phyloP scores from a whole-genome alignment of 2,797 vertebrate species.

The Vespertilio murinus region DNA sequence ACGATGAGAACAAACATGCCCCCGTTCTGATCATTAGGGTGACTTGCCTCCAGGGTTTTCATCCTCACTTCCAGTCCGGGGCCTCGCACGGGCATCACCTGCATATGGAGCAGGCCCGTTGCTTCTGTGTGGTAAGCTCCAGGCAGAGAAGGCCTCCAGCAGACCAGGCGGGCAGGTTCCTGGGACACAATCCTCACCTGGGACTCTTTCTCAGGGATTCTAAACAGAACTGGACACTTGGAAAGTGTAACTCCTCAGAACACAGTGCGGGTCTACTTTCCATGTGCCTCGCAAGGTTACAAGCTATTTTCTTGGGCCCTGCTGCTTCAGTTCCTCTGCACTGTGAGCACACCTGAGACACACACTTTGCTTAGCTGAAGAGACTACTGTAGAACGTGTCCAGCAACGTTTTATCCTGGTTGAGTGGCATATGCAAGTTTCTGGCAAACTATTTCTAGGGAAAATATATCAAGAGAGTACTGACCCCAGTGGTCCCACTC shows the following conservation, averaged over 20 bases:
- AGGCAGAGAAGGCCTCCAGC: neutral
- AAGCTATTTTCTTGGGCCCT: neutral
- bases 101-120: neutral
- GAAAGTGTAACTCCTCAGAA: neutral
- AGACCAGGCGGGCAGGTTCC: neutral
- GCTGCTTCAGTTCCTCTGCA: neutral
- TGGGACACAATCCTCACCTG: neutral
- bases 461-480: neutral
- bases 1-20: neutral
- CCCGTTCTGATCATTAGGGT: neutral
- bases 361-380: neutral
- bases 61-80: neutral
- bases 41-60: neutral
- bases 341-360: neutral
- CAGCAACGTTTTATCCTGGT: neutral
- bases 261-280: neutral
- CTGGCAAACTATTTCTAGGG: neutral
- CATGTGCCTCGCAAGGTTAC: neutral
- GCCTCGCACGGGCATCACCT: neutral
- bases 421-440: neutral
- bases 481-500: neutral
- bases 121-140: neutral
- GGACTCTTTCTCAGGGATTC: neutral
- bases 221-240: neutral
- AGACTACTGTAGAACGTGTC: neutral